A percentile compares a stretch with the other conserved stretches of the same genome.
Conservation (phyloP, 2,113 vertebrate genomes). For the Osmerus mordax region DNA sequence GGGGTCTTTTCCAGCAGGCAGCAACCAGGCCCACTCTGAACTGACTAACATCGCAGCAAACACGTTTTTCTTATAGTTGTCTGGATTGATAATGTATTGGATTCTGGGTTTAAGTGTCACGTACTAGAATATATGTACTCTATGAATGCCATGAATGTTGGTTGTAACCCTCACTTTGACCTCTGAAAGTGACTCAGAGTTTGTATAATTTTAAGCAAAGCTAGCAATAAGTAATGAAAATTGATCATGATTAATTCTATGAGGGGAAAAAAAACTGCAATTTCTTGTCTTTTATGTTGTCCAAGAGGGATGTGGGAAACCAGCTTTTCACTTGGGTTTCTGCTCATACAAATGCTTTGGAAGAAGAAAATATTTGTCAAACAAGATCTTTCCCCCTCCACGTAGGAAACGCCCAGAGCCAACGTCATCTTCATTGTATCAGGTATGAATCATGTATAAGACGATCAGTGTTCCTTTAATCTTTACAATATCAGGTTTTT, state of each 20-base stretch:
- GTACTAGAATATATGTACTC: background rate
- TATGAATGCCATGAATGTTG: background rate
- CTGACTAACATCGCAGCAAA: background rate
- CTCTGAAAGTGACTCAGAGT: background rate
- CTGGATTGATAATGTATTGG: background rate
- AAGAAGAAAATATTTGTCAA: background rate
- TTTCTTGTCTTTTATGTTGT: background rate
- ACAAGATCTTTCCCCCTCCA: background rate
- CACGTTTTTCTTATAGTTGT: background rate
- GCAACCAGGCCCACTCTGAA: background rate
- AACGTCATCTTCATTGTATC: background rate
- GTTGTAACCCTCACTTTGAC: background rate
- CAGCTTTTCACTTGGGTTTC: background rate
- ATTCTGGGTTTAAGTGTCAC: background rate
- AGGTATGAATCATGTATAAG: background rate
- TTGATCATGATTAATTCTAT: background rate
- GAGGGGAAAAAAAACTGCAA: background rate
- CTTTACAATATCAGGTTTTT: too few species aligned
- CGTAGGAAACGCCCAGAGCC: background rate
- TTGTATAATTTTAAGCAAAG: background rate
- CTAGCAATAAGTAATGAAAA: constrained; percentile 1
- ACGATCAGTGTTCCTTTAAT: too few species aligned
- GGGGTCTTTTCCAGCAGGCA: background rate
- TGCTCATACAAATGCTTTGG: background rate
- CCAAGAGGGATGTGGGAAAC: background rate